These are phyloP conservation scores for Parauchenoglanis ngamensis DNA, from an alignment of 2,797 vertebrate species.

Conservation along the genomic window DNA sequence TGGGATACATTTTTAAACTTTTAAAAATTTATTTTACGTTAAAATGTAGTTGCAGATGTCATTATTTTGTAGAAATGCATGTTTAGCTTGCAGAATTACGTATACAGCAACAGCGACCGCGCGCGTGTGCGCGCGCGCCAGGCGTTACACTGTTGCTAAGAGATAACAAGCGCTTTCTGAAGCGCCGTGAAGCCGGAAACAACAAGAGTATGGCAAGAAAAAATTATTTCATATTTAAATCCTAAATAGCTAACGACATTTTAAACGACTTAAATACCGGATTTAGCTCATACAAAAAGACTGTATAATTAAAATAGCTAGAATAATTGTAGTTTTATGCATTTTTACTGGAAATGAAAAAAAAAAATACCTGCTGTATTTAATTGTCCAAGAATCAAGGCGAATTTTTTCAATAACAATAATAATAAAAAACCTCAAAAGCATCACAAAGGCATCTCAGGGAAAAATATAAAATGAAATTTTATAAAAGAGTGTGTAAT, in stretches of 20 bases:
- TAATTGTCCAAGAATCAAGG: neutral
- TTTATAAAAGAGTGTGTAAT: too few species aligned
- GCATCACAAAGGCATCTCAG: too few species aligned
- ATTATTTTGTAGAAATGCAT: neutral
- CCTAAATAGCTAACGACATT: neutral
- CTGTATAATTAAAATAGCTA: neutral
- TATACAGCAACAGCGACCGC: neutral
- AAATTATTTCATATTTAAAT: neutral
- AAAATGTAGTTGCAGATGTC: neutral
- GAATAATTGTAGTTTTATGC: neutral
- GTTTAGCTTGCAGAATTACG: neutral
- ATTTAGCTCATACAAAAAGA: neutral
- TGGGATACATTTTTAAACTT: neutral
- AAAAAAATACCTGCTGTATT: neutral
- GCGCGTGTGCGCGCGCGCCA: neutral
- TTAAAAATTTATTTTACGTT: neutral
- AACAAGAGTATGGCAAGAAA: neutral
- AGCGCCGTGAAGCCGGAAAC: neutral
- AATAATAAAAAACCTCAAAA: too few species aligned
- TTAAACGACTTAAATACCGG: neutral
- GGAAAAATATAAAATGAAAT: too few species aligned
- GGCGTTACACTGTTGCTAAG: slow-evolving; percentile 15
- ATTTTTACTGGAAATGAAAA: neutral
- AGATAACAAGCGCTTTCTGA: slow-evolving; percentile 24
- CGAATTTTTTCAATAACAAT: too few species aligned